Evolutionary conservation across 2,888 invertebrate species (phyloP), one percentile per base, ranked within the genome.

Genomic region (Syrista parreyssii): DNA sequence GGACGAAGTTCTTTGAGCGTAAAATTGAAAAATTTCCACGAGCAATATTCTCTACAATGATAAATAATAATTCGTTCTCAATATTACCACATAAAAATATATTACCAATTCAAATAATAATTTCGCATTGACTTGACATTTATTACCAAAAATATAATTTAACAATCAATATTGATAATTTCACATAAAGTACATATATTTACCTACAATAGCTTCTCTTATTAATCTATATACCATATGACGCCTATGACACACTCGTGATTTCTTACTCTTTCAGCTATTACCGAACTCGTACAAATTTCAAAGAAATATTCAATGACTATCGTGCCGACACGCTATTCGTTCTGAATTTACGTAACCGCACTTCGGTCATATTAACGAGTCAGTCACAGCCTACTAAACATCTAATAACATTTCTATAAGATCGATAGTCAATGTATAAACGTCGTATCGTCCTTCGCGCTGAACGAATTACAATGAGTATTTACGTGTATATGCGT

Each of bases 401-500:
- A 55, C 9, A 9, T 55, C 23, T 23, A 55, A 15, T 33, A 71
- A 71, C 31, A 71, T 71, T 71, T 71, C 31, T 12, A 12, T 9
- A 33, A 9, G 32, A 33, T 71, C 71, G 71, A 71, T 71, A 33
- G 31, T 15, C 32, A 23, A 15, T 71, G 30, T 71, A 71, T 71
- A 32, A 31, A 33, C 9, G 31, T 71, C 71, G 12, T 11, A 69
- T 69, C 32, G 71, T 69, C 71, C 31, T 69, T 32, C 71, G 15
- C 32, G 71, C 31, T 30, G 2, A 32, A 69, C 40, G 23, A 23
- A 40, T 40, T 40, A 40, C 6, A 40, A 40, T 32, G 30, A 30
- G 71, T 15, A 12, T 69, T 32, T 75, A 68, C 68, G 75, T 68
- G 34, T 31, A 74, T 32, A 68, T 75, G 55, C 76, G 68, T 79